phyloP scores from a whole-genome alignment of 35 echinoderm and acorn worm genomes.

The Anneissia japonica region DNA sequence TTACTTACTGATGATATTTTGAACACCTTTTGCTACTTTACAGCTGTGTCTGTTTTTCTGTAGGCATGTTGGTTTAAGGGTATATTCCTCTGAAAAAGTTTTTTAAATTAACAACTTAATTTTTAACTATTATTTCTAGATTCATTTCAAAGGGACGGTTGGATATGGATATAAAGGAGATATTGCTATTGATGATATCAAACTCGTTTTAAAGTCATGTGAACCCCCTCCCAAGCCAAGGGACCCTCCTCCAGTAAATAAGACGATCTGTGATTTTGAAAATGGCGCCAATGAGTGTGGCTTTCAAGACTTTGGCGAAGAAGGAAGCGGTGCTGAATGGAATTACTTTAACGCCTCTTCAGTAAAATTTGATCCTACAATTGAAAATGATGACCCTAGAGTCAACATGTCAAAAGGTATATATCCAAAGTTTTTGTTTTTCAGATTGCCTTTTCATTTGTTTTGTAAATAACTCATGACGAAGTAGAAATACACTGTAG shows the following conservation, averaged over 20 bases:
- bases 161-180: constrained; percentile 2
- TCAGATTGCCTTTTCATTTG: no score
- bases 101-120: no score
- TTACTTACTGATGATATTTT: no score
- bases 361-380: not conserved
- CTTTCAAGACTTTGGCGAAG: not conserved
- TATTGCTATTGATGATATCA: constrained; percentile 23
- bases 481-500: no score
- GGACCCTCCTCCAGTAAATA: not conserved
- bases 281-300: not conserved
- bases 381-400: not conserved
- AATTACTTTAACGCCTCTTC: not conserved
- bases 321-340: not conserved
- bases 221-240: not conserved
- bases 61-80: no score
- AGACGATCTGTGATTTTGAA: constrained; percentile 2
- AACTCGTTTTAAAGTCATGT: not conserved
- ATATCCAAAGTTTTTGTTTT: no score
- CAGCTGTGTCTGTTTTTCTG: no score
- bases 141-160: constrained; percentile 11
- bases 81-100: no score
- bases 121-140: no score
- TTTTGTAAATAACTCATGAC: no score
- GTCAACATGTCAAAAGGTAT: not conserved
- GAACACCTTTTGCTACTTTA: no score